A percentile compares a stretch with the other conserved stretches of the same genome.
Conservation (phyloP, 35 echinoderm and acorn worm species). For the Ophiothrix spiculata region DNA sequence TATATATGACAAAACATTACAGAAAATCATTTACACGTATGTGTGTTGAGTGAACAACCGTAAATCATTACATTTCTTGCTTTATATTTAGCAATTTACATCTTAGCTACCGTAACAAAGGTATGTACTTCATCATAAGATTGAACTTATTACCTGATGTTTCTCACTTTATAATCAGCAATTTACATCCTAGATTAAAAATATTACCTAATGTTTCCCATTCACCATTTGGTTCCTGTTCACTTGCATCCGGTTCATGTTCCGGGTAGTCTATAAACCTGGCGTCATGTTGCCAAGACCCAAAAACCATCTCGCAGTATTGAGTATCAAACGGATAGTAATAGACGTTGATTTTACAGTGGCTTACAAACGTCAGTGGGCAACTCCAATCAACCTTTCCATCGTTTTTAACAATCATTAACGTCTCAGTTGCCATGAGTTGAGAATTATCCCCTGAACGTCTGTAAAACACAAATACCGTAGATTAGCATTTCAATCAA, state of each 20-base stretch:
- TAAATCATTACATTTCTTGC: too few relatives aligned
- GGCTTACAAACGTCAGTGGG: slow-evolving; percentile 77
- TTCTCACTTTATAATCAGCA: too few relatives aligned
- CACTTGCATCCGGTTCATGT: slow-evolving; percentile 4
- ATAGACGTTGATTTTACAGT: slow-evolving; percentile 80
- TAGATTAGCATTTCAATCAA: too few relatives aligned
- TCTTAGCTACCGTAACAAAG: too few relatives aligned
- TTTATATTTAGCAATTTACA: too few relatives aligned
- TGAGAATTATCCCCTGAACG: slow-evolving; percentile 65
- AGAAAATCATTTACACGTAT: too few relatives aligned
- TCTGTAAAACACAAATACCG: slow-evolving; percentile 18
- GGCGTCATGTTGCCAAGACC: slow-evolving; percentile 94
- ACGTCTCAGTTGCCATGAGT: slow-evolving; percentile 75
- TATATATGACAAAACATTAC: too few relatives aligned
- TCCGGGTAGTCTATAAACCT: slow-evolving; percentile 74
- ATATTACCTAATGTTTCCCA: slow-evolving; percentile 91
- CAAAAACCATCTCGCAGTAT: slow-evolving; percentile 72
- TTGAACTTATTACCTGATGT: too few relatives aligned
- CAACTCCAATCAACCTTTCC: slow-evolving; percentile 91
- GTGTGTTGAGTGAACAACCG: too few relatives aligned
- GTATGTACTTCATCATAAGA: too few relatives aligned
- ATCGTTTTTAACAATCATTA: slow-evolving; percentile 57
- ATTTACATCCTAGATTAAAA: too few relatives aligned
- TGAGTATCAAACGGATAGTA: slow-evolving; percentile 91
- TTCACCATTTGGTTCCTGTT: slow-evolving; percentile 78